Conservation (phyloP, 2,797 vertebrate genomes). For the Amniataba percoides region DNA sequence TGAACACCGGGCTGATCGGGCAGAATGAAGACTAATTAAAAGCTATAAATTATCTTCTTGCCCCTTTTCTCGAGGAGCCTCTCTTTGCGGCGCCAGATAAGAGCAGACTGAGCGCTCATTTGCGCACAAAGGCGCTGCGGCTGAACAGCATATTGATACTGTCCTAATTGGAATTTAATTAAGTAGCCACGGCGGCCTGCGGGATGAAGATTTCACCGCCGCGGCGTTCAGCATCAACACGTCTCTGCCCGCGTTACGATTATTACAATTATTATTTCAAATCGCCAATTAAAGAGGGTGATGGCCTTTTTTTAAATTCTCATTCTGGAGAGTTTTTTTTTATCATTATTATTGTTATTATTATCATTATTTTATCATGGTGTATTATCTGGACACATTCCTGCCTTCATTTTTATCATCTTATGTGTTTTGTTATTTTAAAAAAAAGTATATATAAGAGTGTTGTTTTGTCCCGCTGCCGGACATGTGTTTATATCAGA, state of each 20-base stretch:
- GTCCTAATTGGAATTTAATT: slow-evolving; percentile 99
- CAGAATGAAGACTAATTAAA: slow-evolving; percentile 99
- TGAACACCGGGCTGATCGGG: slow-evolving; percentile 96
- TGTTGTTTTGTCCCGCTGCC: not conserved
- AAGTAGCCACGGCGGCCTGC: slow-evolving; percentile 90
- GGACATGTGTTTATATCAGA: slow-evolving; percentile 1
- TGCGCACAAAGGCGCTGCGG: slow-evolving; percentile 92
- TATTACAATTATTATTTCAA: slow-evolving; percentile 72
- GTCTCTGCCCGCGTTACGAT: slow-evolving; percentile 74
- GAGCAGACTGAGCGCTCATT: slow-evolving; percentile 87
- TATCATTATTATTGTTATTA: too few relatives aligned
- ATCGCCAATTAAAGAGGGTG: slow-evolving; percentile 64
- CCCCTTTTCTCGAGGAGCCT: slow-evolving; percentile 73
- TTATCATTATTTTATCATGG: too few relatives aligned
- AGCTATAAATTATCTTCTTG: slow-evolving; percentile 99
- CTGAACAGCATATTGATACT: slow-evolving; percentile 97
- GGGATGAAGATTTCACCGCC: slow-evolving; percentile 98
- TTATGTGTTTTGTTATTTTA: too few relatives aligned
- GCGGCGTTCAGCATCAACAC: slow-evolving; percentile 91
- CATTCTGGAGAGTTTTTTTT: slow-evolving; percentile 15
- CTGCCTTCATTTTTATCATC: not conserved
- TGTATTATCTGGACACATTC: not conserved
- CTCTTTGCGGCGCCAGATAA: slow-evolving; percentile 93
- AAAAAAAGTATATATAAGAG: not conserved
- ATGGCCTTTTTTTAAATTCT: slow-evolving; percentile 42